phyloP scores from a whole-genome alignment of 2,888 invertebrate genomes.

The Crossocerus cetratus region DNA sequence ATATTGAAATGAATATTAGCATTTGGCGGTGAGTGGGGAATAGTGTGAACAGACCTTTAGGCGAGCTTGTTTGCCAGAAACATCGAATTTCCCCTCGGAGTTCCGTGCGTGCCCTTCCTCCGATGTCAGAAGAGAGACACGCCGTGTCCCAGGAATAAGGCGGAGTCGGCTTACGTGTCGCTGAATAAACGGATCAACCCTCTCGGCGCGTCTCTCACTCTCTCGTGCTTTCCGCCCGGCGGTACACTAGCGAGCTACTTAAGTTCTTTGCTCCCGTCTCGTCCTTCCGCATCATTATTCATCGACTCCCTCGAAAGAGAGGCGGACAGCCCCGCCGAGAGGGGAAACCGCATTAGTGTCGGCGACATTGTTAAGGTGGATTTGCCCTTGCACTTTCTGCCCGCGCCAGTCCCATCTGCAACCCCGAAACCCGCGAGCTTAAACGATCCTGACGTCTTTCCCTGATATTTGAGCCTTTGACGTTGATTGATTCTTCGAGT shows the following conservation, averaged over 20 bases:
- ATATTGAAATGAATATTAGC: too few species aligned
- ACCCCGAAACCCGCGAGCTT: neutral
- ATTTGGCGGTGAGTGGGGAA: too few species aligned
- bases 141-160: slow-evolving; percentile 42
- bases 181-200: slow-evolving; percentile 64
- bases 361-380: slow-evolving; percentile 15
- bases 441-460: neutral
- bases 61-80: slow-evolving; percentile 58
- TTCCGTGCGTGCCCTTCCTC: slow-evolving; percentile 51
- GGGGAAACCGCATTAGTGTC: slow-evolving; percentile 30
- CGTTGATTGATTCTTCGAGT: too few species aligned
- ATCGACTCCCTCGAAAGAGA: slow-evolving; percentile 4
- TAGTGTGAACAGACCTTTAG: too few species aligned
- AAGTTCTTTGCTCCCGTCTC: slow-evolving; percentile 46
- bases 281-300: slow-evolving; percentile 51
- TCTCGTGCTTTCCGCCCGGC: neutral
- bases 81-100: slow-evolving; percentile 58
- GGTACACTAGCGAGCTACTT: slow-evolving; percentile 42
- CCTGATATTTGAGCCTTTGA: too few species aligned
- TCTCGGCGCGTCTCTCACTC: slow-evolving; percentile 30
- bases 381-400: neutral
- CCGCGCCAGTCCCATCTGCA: neutral
- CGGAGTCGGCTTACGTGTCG: slow-evolving; percentile 60
- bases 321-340: slow-evolving; percentile 4
- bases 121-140: slow-evolving; percentile 2